Evolutionary conservation across 2,797 vertebrate genomes (phyloP).

Genomic region (Ataeniobius toweri): DNA sequence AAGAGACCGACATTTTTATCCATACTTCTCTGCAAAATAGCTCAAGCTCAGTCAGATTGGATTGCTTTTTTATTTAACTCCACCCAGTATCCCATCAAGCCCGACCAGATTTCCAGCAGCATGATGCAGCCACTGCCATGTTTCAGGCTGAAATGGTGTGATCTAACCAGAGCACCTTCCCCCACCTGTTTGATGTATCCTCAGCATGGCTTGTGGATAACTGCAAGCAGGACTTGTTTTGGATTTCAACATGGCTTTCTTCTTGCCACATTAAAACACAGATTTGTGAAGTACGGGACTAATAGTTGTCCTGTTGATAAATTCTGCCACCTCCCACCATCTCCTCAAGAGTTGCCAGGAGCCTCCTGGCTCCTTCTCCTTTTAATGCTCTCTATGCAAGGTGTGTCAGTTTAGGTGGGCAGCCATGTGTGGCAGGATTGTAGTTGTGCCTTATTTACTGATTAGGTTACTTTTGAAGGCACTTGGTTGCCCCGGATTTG

Average conservation of each 20-base stretch:
- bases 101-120: background rate
- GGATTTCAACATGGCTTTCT: background rate
- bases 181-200: background rate
- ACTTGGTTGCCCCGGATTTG: background rate
- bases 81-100: background rate
- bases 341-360: background rate
- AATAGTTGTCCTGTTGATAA: background rate
- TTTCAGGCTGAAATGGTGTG: background rate
- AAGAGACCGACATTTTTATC: background rate
- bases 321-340: background rate
- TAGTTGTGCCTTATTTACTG: background rate
- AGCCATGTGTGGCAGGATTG: background rate
- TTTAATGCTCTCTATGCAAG: conserved; percentile 1
- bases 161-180: too few species aligned
- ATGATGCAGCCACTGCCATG: background rate
- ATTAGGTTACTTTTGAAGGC: background rate
- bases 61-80: background rate
- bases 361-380: background rate
- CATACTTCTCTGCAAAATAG: background rate
- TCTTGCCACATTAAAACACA: background rate
- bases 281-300: background rate
- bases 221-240: background rate
- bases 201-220: background rate
- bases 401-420: background rate
- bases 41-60: background rate